A percentile compares a stretch with the other conserved stretches of the same genome.
Conservation (phyloP, 2,888 invertebrate species). For the Metalampra italica region DNA sequence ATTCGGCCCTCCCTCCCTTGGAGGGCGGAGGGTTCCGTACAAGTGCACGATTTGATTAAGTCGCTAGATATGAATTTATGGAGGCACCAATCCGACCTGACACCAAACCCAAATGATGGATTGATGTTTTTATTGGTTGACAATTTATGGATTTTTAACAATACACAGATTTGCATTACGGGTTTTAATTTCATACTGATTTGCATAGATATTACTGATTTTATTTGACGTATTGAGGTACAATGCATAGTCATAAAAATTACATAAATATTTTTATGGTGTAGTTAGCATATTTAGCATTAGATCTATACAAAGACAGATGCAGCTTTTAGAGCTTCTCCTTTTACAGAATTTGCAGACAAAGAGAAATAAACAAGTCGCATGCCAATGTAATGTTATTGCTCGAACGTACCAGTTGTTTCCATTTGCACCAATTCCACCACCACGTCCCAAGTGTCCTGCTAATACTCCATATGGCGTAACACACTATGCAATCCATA, state of each 20-base stretch:
- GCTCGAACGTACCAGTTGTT: conserved; percentile 64
- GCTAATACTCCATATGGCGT: conserved; percentile 76
- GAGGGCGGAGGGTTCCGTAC: conserved; percentile 23
- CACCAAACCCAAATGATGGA: conserved; percentile 40
- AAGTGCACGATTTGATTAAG: conserved; percentile 72
- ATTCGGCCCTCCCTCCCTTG: conserved; percentile 47
- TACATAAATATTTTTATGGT: too few species aligned
- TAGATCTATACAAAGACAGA: too few species aligned
- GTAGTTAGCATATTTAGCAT: too few species aligned
- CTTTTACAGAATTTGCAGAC: too few species aligned
- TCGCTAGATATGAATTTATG: conserved; percentile 66
- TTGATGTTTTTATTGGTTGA: conserved; percentile 32
- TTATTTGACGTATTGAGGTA: neutral
- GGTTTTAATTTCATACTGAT: too few species aligned
- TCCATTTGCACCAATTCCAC: conserved; percentile 57
- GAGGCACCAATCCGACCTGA: conserved; percentile 41
- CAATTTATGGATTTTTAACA: conserved; percentile 17
- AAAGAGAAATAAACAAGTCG: too few species aligned
- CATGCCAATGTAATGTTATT: too few species aligned
- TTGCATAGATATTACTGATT: neutral
- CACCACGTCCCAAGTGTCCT: conserved; percentile 67
- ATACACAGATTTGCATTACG: too few species aligned
- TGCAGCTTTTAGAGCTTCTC: too few species aligned
- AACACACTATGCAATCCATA: conserved; percentile 54
- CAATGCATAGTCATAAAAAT: too few species aligned